Percentiles rank a stretch among this genome's conserved stretches.
Evolutionary conservation across 2,113 vertebrate species (phyloP).

Genomic region (Cryptotis parvus): DNA sequence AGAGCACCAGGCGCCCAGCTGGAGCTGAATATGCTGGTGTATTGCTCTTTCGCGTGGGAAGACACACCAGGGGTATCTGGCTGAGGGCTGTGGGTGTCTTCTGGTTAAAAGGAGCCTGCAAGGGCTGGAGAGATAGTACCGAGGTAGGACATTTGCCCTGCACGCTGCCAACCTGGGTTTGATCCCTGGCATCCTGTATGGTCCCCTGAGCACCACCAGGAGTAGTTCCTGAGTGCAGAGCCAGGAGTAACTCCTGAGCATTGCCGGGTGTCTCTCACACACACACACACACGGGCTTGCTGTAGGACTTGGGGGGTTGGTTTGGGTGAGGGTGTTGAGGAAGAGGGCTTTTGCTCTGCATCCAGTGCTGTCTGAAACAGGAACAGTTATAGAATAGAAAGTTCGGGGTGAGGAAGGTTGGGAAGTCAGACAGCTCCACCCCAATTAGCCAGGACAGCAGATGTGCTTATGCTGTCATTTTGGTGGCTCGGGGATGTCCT

Average conservation of each 20-base stretch:
- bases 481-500: not conserved
- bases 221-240: too few species aligned
- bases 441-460: not conserved
- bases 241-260: too few species aligned
- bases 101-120: not conserved
- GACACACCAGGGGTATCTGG: not conserved
- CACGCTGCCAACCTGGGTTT: too few species aligned
- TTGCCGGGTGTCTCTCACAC: too few species aligned
- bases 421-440: not conserved
- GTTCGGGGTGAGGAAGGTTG: not conserved
- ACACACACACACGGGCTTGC: too few species aligned
- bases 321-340: not conserved
- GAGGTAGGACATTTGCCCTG: too few species aligned
- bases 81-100: not conserved
- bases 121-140: too few species aligned
- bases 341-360: not conserved
- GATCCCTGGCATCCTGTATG: too few species aligned
- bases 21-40: not conserved
- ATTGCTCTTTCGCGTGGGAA: not conserved
- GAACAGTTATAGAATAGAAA: not conserved
- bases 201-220: too few species aligned
- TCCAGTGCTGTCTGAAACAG: not conserved
- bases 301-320: not conserved
- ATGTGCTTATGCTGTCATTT: not conserved
- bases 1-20: not conserved